Conservation (phyloP, 2,113 vertebrate genomes). For the Accipiter virgatus region DNA sequence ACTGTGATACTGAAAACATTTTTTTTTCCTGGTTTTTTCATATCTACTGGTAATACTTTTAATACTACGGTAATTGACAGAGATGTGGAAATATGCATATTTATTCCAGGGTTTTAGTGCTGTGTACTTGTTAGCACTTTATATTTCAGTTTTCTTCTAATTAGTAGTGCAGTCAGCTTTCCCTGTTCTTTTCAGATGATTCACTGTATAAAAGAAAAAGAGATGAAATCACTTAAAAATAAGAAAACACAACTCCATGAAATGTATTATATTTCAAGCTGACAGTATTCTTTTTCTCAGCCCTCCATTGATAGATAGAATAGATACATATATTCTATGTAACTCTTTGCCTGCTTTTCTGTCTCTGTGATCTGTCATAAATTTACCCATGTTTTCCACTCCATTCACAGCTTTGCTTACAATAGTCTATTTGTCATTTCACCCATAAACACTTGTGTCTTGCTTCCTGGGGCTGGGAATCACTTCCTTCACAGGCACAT, state of each 20-base stretch:
- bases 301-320: slow-evolving; percentile 20
- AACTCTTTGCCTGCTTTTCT: background rate
- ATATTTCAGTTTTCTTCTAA: slow-evolving; percentile 34
- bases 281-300: background rate
- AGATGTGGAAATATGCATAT: background rate
- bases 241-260: background rate
- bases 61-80: background rate
- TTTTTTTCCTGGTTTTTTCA: background rate
- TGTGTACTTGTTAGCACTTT: background rate
- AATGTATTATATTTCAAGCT: slow-evolving; percentile 18
- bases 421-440: background rate
- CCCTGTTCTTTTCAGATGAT: background rate
- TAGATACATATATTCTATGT: background rate
- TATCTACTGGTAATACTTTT: background rate
- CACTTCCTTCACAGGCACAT: background rate
- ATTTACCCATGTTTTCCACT: background rate
- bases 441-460: background rate
- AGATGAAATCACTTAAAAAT: background rate
- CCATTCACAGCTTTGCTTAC: background rate
- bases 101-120: background rate
- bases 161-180: slow-evolving; percentile 28
- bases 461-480: background rate
- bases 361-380: background rate
- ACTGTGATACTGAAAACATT: background rate
- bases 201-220: background rate